phyloP scores from a whole-genome alignment of 2,797 vertebrate genomes.

The Coluber constrictor region DNA sequence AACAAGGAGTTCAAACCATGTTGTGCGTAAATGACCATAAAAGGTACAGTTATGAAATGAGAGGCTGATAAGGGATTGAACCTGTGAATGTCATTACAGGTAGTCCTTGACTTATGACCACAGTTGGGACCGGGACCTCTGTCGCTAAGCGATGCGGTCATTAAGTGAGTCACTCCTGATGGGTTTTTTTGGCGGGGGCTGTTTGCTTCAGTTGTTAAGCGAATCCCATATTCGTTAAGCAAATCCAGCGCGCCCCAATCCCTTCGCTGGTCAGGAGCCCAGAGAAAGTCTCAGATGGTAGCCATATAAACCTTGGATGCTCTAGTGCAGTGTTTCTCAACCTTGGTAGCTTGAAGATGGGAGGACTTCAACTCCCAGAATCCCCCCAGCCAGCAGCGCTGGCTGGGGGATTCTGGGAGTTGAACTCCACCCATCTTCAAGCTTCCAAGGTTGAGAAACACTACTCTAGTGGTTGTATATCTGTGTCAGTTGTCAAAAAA shows the following conservation, averaged over 20 bases:
- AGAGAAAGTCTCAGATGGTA: too few species aligned
- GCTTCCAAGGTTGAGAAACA: too few species aligned
- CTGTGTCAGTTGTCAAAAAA: too few species aligned
- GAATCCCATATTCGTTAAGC: not conserved
- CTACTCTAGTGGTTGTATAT: not conserved
- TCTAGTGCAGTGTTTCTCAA: too few species aligned
- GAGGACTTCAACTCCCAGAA: too few species aligned
- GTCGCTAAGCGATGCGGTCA: not conserved
- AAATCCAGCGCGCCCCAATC: not conserved
- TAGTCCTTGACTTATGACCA: not conserved
- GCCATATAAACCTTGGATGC: too few species aligned
- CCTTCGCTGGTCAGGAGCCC: not conserved
- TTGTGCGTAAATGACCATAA: not conserved
- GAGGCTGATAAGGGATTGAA: fast-evolving
- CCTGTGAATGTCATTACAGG: not conserved
- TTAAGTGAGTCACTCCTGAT: not conserved
- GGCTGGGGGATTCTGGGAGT: too few species aligned
- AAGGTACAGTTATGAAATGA: not conserved
- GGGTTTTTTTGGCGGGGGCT: not conserved
- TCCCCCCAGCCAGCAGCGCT: too few species aligned
- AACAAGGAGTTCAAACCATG: not conserved
- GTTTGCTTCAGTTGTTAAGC: not conserved
- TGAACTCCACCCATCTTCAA: too few species aligned
- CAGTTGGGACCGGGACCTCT: not conserved
- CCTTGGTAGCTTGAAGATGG: too few species aligned